Conservation (phyloP, 64 coral and sea anemone species). For the Acropora yongei region DNA sequence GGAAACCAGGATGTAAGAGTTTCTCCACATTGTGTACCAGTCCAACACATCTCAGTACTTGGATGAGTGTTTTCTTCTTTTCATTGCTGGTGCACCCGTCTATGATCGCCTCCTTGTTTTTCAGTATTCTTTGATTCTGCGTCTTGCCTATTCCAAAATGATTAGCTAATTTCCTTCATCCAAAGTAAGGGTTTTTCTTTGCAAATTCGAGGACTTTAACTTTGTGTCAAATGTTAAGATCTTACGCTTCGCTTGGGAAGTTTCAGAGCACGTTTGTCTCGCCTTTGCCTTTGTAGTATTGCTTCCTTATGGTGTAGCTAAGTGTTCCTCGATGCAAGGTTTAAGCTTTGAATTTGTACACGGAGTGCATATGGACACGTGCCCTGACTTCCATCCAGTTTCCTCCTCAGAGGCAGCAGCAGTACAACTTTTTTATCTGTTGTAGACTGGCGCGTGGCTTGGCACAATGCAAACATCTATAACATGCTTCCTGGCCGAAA, state of each 20-base stretch:
- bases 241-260: constrained; percentile 55
- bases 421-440: constrained; percentile 47
- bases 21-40: constrained; percentile 70
- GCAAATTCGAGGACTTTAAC: constrained; percentile 48
- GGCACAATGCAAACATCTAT: too few species aligned
- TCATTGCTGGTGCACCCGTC: constrained; percentile 19
- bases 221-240: constrained; percentile 49
- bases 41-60: too few species aligned
- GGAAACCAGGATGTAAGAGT: constrained; percentile 58
- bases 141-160: constrained; percentile 56
- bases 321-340: constrained; percentile 18
- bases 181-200: constrained; percentile 42
- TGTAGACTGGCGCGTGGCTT: too few species aligned
- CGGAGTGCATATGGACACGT: constrained; percentile 12
- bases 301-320: constrained; percentile 42
- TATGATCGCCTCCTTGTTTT: constrained; percentile 58
- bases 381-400: too few species aligned
- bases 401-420: too few species aligned
- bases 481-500: too few species aligned
- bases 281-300: constrained; percentile 41
- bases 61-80: constrained; percentile 58
- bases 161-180: constrained; percentile 54
- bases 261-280: constrained; percentile 26
- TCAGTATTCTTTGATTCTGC: constrained; percentile 59
- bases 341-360: constrained; percentile 25